Evolutionary conservation across 2,113 vertebrate genomes (phyloP), one percentile per base, ranked within the genome.

Genomic region (Propithecus coquereli): DNA sequence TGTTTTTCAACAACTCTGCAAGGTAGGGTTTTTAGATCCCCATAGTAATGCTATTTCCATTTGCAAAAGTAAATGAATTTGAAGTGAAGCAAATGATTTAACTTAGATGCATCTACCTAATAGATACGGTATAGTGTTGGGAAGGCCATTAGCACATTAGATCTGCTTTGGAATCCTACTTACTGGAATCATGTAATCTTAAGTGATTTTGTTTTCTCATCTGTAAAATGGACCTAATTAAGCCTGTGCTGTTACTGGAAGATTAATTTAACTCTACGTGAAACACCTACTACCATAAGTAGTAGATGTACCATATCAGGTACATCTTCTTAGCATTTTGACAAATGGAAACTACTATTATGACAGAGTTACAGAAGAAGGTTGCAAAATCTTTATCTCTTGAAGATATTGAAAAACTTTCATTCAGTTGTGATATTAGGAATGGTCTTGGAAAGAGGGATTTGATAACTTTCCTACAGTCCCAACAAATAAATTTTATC

Each of bases 371-470:
- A 82, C 1, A 77, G 22, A 61, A 89, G 59, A 52, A 50, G 16
- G 3, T 63, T 71, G 17, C 6, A 43, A 86, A 95, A 66, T 92
- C 57, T 54, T 54, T 65, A 37, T 57, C 47, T 81, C 16, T 73
- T 83, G 34, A 79, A 68, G 57, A 54, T n/a, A 85, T 22, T 90
- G 63, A 83, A 84, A 92, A 88, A n/a, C 16, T 76, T 93, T 94
- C 16, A 66, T 74, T 87, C 87, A 92, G 88, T 73, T 77, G 59
- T 85, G 40, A 54, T 66, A 50, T 54, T 59, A 43, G 2, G 18
- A 61, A 0, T 89, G 34, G 40, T 83, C 54, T 30, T 63, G 32
- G 66, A 76, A 90, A 52, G 65, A 73, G 34, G 6, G 40, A 76
- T 79, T 85, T 93, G 45, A 96, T 95, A 73, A 73, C 63, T 40